These are phyloP conservation scores for Orientallactaga bullata DNA, from an alignment of 2,113 vertebrate genomes.

Conservation along the genomic window DNA sequence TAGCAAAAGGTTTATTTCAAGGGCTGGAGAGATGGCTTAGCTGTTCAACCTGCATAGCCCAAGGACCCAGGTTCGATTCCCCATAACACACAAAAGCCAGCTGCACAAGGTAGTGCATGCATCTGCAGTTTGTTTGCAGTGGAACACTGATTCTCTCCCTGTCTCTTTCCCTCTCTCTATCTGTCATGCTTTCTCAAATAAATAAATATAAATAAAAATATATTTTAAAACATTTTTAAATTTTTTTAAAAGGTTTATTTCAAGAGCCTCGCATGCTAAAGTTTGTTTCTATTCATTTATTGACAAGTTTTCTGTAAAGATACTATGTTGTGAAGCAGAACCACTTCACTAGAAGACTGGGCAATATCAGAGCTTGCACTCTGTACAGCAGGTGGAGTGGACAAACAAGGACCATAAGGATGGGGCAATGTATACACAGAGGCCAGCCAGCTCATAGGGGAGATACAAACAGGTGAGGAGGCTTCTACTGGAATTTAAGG, in stretches of 20 bases:
- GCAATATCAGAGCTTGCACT: background rate
- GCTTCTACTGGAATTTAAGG: slow-evolving; percentile 19
- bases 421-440: background rate
- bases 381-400: background rate
- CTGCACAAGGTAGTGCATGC: no score
- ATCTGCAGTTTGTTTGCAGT: no score
- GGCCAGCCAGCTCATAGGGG: background rate
- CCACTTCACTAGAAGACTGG: slow-evolving; percentile 39
- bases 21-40: background rate
- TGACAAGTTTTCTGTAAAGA: slow-evolving; percentile 19
- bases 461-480: background rate
- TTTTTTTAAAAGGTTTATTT: background rate
- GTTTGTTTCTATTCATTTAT: background rate
- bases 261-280: slow-evolving; percentile 7
- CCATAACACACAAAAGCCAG: no score
- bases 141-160: no score
- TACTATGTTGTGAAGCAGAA: background rate
- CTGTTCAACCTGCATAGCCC: no score
- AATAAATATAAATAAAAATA: no score
- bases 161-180: no score
- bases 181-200: no score
- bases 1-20: slow-evolving; percentile 35
- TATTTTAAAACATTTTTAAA: no score
- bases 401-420: background rate
- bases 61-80: no score